Base-by-base conservation (phyloP, 2,888 invertebrate genomes). In the Netelia fuscicornis region DNA sequence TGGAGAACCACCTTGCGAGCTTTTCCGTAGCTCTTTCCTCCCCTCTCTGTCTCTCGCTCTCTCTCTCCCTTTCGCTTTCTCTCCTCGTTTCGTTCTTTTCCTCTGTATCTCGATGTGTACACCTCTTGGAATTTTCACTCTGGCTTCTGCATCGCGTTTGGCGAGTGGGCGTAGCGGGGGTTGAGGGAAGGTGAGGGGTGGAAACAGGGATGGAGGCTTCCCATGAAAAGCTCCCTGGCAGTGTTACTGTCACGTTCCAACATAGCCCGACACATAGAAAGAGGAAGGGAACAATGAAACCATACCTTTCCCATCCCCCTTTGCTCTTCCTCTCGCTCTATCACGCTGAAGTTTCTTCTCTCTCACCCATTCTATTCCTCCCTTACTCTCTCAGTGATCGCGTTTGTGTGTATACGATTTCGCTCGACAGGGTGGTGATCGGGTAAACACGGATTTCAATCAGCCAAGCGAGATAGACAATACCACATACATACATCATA, bases 381-480 rank as follows among this genome's bases (percentile, higher is more conserved):
- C 10, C 25, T 56, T 42, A 9, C 25, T 60, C n/a, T 52, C 20
- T 62, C 70, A 42, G 52, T 54, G 58, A 20, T 30, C 13, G 52
- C 75, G 77, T 78, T 78, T 84, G 71, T 84, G 74, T 81, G 77
- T 84, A 81, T 74, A 81, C 84, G 74, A 84, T 84, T 81, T 75
- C 74, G 62, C 68, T 74, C 77, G 70, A 56, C 64, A 62, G 74
- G 62, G 70, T 37, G 62, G 81, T 75, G 78, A 85, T 85, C 81
- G 84, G 78, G 84, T 79, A 81, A 85, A 85, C 84, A 85, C 65
- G 81, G 84, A 79, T 85, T 85, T 81, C 84, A 85, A 85, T 85
- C 84, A 79, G 74, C 48, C 58, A 71, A 65, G 62, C 42, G 75
- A 81, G 65, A 81, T 75, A 11, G 78, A 75, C 54, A 71, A 62